Conservation (phyloP, 2,113 vertebrate species). For the Corythornis cristatus region DNA sequence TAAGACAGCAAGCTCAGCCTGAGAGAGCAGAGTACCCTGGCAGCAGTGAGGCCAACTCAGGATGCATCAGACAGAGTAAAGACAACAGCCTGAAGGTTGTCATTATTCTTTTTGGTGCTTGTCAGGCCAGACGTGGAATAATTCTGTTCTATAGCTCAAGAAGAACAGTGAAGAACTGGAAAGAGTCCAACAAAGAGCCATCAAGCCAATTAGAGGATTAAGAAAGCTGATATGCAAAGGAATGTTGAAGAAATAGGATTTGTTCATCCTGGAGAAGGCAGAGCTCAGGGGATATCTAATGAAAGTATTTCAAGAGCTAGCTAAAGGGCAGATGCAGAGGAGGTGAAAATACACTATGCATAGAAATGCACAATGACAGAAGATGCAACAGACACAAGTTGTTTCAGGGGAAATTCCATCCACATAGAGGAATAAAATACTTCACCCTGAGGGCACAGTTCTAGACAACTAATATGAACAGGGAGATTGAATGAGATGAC, state of each 20-base stretch:
- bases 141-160: not conserved
- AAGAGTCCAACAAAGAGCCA: not conserved
- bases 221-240: not conserved
- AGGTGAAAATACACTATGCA: not conserved
- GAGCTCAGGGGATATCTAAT: not conserved
- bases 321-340: not conserved
- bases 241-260: not conserved
- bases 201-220: not conserved
- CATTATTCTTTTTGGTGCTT: not conserved
- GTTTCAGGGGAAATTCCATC: not conserved
- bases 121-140: not conserved
- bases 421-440: not conserved
- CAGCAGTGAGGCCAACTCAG: rapidly evolving
- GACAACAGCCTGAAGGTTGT: not conserved
- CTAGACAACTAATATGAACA: not conserved
- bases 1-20: not conserved
- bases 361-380: not conserved
- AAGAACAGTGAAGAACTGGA: not conserved
- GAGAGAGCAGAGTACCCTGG: not conserved
- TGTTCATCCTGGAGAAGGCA: not conserved
- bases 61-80: not conserved
- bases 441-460: not conserved
- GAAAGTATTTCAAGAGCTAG: not conserved
- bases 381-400: not conserved
- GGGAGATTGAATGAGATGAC: not conserved